Conservation (phyloP, 2,888 invertebrate species). For the Acronicta alni region DNA sequence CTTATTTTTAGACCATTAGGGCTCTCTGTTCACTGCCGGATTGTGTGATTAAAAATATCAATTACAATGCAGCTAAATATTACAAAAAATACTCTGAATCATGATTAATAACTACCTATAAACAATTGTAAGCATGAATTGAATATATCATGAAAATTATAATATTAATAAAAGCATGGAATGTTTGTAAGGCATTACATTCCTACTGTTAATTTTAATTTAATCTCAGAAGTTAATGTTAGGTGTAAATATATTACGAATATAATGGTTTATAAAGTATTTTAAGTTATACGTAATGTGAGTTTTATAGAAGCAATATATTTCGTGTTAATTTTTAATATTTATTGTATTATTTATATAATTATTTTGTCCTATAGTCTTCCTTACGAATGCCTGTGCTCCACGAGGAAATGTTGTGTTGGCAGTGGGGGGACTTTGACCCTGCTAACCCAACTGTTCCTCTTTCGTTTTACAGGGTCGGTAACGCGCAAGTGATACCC, state of each 20-base stretch:
- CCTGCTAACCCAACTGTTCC: no score
- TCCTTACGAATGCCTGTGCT: no score
- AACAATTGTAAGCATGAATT: not conserved
- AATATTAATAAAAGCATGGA: constrained; percentile 32
- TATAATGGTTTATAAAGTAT: constrained; percentile 24
- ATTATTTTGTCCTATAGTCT: not conserved
- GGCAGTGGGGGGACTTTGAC: no score
- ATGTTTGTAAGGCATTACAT: constrained; percentile 45
- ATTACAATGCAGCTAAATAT: no score
- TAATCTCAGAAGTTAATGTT: constrained; percentile 47
- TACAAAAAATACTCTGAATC: no score
- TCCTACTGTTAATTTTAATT: constrained; percentile 41
- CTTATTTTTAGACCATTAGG: no score
- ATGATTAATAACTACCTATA: no score
- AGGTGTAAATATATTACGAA: constrained; percentile 52
- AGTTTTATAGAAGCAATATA: constrained; percentile 61
- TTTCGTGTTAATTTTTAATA: constrained; percentile 54
- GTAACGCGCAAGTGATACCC: no score
- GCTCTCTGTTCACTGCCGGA: no score
- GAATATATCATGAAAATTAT: not conserved
- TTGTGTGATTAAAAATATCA: no score
- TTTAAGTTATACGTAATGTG: constrained; percentile 34
- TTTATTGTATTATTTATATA: constrained; percentile 41
- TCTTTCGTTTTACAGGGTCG: no score
- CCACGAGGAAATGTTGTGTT: no score